phyloP scores from a whole-genome alignment of 2,888 invertebrate genomes.

The Rhyacophila evoluta region DNA sequence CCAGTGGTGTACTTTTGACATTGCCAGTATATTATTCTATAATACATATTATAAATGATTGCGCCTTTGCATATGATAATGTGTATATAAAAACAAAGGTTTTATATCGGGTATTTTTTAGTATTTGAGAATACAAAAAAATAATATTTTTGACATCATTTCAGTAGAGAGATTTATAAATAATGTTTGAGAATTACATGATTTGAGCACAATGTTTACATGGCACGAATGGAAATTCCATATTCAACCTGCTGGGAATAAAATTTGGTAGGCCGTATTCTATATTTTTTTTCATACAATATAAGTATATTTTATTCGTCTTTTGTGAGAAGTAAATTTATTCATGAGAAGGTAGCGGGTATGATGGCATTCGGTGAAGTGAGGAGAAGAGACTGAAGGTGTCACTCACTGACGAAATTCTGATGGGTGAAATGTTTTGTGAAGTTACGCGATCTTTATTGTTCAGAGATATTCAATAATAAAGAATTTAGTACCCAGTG shows the following conservation, averaged over 20 bases:
- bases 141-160: no score
- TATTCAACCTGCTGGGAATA: conserved; percentile 16
- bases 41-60: no score
- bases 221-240: conserved; percentile 6
- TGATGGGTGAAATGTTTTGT: conserved; percentile 24
- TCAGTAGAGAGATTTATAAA: no score
- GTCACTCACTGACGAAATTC: conserved; percentile 18
- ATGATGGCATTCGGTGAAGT: background rate
- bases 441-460: background rate
- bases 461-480: background rate
- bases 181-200: background rate
- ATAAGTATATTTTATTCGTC: background rate
- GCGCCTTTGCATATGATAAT: no score
- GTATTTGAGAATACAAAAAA: no score
- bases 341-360: background rate
- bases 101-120: no score
- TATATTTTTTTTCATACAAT: background rate
- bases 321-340: conserved; percentile 22
- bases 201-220: background rate
- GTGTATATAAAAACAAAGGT: no score
- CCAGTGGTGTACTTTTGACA: no score
- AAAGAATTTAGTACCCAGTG: no score
- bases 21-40: no score
- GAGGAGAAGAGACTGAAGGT: background rate
- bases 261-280: background rate